Base-by-base conservation (phyloP, 2,113 vertebrate genomes). In the Tringa solitaria region DNA sequence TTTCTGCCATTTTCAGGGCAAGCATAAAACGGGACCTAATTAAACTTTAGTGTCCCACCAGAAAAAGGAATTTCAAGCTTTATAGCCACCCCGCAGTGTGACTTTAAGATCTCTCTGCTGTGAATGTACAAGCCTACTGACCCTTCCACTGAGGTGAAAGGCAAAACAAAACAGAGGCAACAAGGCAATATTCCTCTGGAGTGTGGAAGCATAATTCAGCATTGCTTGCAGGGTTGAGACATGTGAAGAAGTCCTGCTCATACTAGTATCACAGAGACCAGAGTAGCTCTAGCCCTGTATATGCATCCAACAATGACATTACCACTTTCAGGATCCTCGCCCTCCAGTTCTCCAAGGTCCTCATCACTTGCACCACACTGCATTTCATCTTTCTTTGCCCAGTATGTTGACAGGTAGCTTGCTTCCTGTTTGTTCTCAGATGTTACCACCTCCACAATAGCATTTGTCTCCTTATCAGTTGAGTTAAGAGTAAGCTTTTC, bases 381-480 rank as follows among this genome's bases (percentile, higher is more conserved):
- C 78, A 92, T 63, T 39, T 91, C 6, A 0, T 73, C 39, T 6
- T 43, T 90, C 21, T 2, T 51, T 51, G 43, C 57, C 97, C 97
- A 98, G 24, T 77, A 68, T 18, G 97, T 96, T 10, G 83, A 33
- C 46, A 97, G 68, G 43, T 97, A 97, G 59, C 97, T 97, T 1
- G 78, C 60, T 8, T 93, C 84, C 6, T 10, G 6, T 1, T 30
- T 32, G 27, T 19, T 24, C 7, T 39, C 70, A 0, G 54, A 3
- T 4, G 39, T 87, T 39, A 33, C 32, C 54, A 96, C 78, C 39
- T 72, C 78, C 77, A 97, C 95, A 0, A 95, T 0, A 10, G 78
- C 43, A 3, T 20, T 10, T 0, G 21, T 63, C 10, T 1, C 5
- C 1, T 20, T 26, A 10, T 53, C 2, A 20, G 3, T 0, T 0